Percentiles rank a stretch among this genome's conserved stretches.
phyloP scores from a whole-genome alignment of 2,113 vertebrate species.

The Takifugu flavidus region DNA sequence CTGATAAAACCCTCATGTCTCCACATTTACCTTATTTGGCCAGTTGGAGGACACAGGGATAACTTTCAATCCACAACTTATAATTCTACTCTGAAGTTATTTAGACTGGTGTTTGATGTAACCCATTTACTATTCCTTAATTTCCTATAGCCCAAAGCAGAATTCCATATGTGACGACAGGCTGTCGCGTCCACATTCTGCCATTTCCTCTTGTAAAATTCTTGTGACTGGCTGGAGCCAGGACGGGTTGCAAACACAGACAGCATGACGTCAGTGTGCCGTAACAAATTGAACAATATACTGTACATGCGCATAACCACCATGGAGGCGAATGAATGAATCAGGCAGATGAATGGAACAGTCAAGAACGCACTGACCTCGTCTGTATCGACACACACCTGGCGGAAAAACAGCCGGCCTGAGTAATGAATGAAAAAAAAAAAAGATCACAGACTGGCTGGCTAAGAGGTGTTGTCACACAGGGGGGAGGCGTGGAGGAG shows the following conservation, averaged over 20 bases:
- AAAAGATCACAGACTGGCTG: constrained; percentile 22
- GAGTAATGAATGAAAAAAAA: constrained; percentile 8
- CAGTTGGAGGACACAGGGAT: no score
- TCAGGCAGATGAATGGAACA: constrained; percentile 57
- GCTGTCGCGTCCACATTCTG: constrained; percentile 16
- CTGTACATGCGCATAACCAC: neutral
- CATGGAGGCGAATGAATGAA: neutral
- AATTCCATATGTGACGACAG: constrained; percentile 46
- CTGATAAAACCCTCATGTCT: no score
- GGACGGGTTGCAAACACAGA: constrained; percentile 21
- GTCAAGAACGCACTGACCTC: constrained; percentile 27
- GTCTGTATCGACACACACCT: constrained; percentile 63
- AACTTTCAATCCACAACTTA: no score
- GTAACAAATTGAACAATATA: constrained; percentile 38
- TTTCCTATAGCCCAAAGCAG: constrained; percentile 39
- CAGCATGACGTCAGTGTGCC: constrained; percentile 27
- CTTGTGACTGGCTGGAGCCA: constrained; percentile 23
- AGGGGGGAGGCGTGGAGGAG: constrained; percentile 27
- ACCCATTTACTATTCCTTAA: constrained; percentile 16
- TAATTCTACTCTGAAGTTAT: constrained; percentile 2
- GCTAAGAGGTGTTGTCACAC: constrained; percentile 49
- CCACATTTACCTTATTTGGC: constrained; percentile 3
- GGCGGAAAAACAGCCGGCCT: constrained; percentile 30
- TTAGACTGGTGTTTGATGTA: constrained; percentile 17
- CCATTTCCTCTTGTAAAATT: constrained; percentile 56